A percentile compares a stretch with the other conserved stretches of the same genome.
These are phyloP conservation scores for Triops longicaudatus DNA, from an alignment of 1,140 invertebrate species.

Conservation along the genomic window DNA sequence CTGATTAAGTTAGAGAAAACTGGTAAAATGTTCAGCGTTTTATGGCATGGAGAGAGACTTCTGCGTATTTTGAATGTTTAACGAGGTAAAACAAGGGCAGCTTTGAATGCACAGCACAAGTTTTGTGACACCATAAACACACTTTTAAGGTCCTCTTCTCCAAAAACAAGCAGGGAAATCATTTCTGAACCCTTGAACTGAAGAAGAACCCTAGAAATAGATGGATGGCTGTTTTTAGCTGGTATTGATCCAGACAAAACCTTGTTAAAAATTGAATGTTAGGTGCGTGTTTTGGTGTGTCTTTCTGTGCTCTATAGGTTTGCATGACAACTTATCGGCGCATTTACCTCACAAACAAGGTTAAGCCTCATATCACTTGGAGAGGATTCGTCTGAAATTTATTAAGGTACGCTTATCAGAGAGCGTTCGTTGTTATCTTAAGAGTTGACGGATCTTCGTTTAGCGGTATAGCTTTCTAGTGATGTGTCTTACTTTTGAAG, in stretches of 20 bases:
- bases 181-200: background rate
- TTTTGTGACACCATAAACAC: background rate
- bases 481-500: background rate
- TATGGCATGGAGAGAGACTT: background rate
- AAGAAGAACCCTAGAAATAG: background rate
- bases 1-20: background rate
- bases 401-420: no score
- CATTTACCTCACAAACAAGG: background rate
- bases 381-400: no score
- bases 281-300: no score
- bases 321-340: background rate
- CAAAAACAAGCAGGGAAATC: background rate
- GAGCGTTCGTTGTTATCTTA: no score
- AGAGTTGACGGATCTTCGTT: no score
- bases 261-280: slow-evolving; percentile 7
- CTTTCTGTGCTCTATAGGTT: background rate
- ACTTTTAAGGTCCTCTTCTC: background rate
- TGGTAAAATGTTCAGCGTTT: background rate
- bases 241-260: background rate
- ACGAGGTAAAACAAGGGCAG: background rate
- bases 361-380: no score
- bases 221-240: background rate
- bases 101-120: background rate
- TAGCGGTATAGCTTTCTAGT: background rate
- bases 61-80: background rate